These are phyloP conservation scores for Dasyprocta punctata DNA, from an alignment of 2,113 vertebrate genomes.

Conservation along the genomic window DNA sequence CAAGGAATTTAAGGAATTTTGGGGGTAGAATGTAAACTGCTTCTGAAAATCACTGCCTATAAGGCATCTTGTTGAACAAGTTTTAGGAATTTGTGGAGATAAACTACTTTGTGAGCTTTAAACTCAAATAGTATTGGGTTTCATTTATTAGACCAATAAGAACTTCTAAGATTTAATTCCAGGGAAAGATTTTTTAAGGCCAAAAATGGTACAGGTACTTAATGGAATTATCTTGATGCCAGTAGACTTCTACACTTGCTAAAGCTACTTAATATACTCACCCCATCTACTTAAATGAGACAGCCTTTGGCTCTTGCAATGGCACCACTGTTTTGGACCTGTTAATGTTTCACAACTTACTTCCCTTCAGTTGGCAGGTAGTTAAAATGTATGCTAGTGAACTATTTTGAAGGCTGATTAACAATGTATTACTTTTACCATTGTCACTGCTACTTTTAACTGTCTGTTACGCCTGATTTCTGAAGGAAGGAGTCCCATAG, in stretches of 20 bases:
- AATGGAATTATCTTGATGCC: background rate
- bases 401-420: background rate
- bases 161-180: background rate
- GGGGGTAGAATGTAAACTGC: background rate
- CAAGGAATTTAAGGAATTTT: background rate
- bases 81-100: background rate
- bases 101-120: background rate
- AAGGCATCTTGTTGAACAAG: background rate
- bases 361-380: background rate
- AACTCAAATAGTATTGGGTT: background rate
- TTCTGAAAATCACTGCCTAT: background rate
- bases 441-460: slow-evolving; percentile 46
- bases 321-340: background rate
- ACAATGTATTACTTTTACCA: background rate
- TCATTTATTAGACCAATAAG: background rate
- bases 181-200: background rate
- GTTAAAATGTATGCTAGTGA: background rate
- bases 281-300: background rate
- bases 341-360: background rate
- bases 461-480: background rate
- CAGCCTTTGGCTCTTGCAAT: background rate
- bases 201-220: background rate
- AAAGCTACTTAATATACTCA: background rate
- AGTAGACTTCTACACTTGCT: background rate
- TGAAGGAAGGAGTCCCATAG: background rate